Base-by-base conservation (phyloP, 2,113 vertebrate genomes). In the Mus spicilegus region DNA sequence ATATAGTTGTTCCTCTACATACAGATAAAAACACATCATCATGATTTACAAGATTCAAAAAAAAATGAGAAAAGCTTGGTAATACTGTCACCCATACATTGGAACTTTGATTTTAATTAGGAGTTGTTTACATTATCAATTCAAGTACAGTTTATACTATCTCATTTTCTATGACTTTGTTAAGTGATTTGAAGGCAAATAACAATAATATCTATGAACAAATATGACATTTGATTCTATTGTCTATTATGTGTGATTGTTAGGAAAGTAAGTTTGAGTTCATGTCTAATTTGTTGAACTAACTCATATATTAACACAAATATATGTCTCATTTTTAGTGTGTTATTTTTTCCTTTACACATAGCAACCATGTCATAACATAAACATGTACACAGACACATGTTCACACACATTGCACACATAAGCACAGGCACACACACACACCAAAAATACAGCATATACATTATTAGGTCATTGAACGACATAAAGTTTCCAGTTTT, bases 141-240 rank as follows among this genome's bases (percentile, higher is more conserved):
- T 82, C 65, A 92, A 63, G 17, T 70, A 65, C 2, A 51, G 7
- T 72, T 5, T 39, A 28, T 36, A 30, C 11, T 87, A 87, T 90
- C 78, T 87, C 12, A 36, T 87, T 94, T 26, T 77, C 75, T 67
- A 19, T 77, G n/a, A 30, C 36, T 42, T 65, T 90, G 19, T 58
- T 76, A 49, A 87, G 26, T 56, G 49, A 72, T 22, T 54, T 39
- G 19, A 78, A 42, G 30, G 14, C 63, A 39, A 93, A 56, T 46
- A 26, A 24, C 54, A 86, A 13, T 56, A 86, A 82, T 94, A 80
- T 92, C 49, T 78, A 16, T 54, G 13, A 65, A 49, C 58, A 76
- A 92, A n/a, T 30, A 46, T 69, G 73, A 69, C 33, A 94, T 89
- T 95, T 89, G 92, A 46, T 92, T 92, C 46, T 63, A 61, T 33